Base-by-base conservation (phyloP, 2,888 invertebrate genomes). In the Pediacus dermestoides region DNA sequence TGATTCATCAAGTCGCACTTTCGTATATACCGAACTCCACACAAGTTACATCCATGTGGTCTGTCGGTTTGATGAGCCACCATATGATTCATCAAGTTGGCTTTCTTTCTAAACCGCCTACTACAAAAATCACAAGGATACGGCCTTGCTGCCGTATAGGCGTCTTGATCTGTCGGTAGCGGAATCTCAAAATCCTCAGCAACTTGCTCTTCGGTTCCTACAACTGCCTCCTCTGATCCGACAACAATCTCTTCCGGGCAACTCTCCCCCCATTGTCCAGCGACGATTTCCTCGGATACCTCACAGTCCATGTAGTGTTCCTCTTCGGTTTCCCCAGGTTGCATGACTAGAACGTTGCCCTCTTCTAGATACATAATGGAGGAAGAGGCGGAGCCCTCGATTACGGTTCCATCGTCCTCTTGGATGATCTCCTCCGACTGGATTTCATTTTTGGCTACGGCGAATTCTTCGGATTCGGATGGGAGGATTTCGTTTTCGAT, bases 111-210 rank as follows among this genome's bases (percentile, higher is more conserved):
- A 66, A 89, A 89, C 44, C 88, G 74, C 1, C 88, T 77, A 44
- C 86, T 87, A 63, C 89, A 89, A 64, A 88, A 88, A 64, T 89
- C 88, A 62, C 89, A 89, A 0, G 89, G 88, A 73, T 85, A 88
- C 0, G 88, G 89, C 2, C 88, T 75, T 61, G 80, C 80, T 1
- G 81, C 82, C 16, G 82, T 81, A 61, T 82, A 82, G 52, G 86
- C 85, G 60, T 84, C 83, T 70, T 88, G 88, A 62, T 87, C 87
- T 16, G 86, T 85, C 28, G 88, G 87, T 50, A 89, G 68, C 2
- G 87, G 85, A 31, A 88, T 84, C 67, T 85, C 63, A 4, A 61
- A 82, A 64, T 83, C 81, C 56, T 84, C 81, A 55, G 75, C 74
- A 44, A 77, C 71, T 26, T 61, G 61, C 28, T 73, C 57, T 75